Evolutionary conservation across 2,888 invertebrate genomes (phyloP), one percentile per base, ranked within the genome.

Genomic region (Hirtodrosophila cameraria): DNA sequence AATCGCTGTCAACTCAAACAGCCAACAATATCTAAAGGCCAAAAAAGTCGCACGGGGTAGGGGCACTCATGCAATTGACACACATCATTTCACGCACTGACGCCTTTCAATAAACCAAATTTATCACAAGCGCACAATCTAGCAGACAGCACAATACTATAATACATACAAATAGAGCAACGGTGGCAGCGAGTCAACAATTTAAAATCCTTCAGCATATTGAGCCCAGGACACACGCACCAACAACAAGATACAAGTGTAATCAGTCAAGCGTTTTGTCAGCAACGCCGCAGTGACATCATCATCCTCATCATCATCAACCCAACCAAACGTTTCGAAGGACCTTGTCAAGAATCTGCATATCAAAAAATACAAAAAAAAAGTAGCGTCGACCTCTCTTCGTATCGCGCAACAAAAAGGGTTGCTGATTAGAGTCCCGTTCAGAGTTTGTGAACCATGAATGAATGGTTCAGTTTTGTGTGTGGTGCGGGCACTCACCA

Each of bases 1-100:
- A 87, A 87, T 88, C 87, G 88, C 71, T 76, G 82, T 83, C 86
- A 88, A 74, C 81, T 74, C 68, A 36, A 62, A 50, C 69, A 48
- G 45, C 62, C 55, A 49, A 71, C 48, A 55, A 75, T 63, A 54
- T 54, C 61, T n/a, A n/a, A n/a, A 55, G 62, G 57, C 52, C 53
- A 12, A 27, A 59, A 69, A 74, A 74, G 66, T 78, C 74, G 54
- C 70, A 75, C 60, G 69, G 49, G 30, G 33, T 9, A 54, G 49
- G 69, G 62, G 68, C 55, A 71, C 60, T 83, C 86, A 83, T 91
- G 91, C 90, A 89, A 90, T 90, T 91, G 91, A 91, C 91, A 91
- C 91, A 91, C 90, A 90, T 91, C 91, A 91, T 91, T 91, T 90
- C 88, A 91, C 90, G 91, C 90, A 87, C 90, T 91, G 90, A 88